Percentiles rank a stretch among this genome's conserved stretches.
Evolutionary conservation across 2,113 vertebrate species (phyloP).

Genomic region (Ornithorhynchus anatinus): DNA sequence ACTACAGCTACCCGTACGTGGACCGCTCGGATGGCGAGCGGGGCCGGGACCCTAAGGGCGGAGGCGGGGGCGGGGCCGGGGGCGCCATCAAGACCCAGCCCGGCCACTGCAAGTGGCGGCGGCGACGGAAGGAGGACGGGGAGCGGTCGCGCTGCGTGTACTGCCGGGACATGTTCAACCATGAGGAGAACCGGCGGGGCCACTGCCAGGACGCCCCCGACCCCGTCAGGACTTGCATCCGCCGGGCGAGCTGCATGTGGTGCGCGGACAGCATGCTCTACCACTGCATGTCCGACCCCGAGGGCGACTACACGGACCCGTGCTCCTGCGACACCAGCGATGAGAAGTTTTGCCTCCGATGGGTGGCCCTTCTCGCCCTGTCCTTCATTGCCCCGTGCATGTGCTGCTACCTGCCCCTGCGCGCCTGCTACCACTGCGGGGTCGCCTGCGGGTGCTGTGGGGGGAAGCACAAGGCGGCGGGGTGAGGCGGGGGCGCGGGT

Average conservation of each 20-base stretch:
- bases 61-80: conserved; percentile 71
- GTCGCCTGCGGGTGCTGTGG: conserved; percentile 93
- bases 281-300: conserved; percentile 99
- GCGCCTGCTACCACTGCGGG: conserved; percentile 92
- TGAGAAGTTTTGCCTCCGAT: conserved; percentile 93
- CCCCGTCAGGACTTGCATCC: conserved; percentile 86
- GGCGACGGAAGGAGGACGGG: conserved; percentile 79
- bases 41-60: conserved; percentile 78
- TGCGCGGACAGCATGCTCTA: conserved; percentile 98
- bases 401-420: conserved; percentile 96
- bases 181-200: conserved; percentile 87
- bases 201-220: conserved; percentile 95
- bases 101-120: conserved; percentile 77
- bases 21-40: conserved; percentile 81
- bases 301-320: conserved; percentile 97
- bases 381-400: conserved; percentile 96
- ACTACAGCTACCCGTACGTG: conserved; percentile 93
- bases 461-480: conserved; percentile 92
- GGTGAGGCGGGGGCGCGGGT: conserved; percentile 70
- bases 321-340: conserved; percentile 95
- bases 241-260: conserved; percentile 96
- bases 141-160: conserved; percentile 90
- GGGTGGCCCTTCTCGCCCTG: conserved; percentile 92
- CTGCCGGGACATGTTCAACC: conserved; percentile 92
- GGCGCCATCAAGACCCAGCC: conserved; percentile 89